Conservation (phyloP, 35 echinoderm and acorn worm genomes). For the Heliocidaris tuberculata region DNA sequence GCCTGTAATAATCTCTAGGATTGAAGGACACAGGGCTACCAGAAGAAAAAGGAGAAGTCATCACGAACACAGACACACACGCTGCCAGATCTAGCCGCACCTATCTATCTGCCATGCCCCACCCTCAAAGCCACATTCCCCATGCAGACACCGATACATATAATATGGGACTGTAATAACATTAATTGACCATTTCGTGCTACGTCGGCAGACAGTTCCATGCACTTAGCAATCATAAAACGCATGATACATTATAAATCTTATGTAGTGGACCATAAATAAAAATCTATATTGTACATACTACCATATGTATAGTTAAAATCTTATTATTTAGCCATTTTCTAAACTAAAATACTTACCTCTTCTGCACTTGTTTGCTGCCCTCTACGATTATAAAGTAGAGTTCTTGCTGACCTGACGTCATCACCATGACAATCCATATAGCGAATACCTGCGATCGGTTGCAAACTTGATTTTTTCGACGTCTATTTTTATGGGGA, state of each 20-base stretch:
- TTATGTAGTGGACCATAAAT: not conserved
- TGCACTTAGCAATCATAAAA: not conserved
- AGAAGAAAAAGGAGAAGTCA: too few relatives aligned
- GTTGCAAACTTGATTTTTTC: not conserved
- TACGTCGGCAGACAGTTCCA: not conserved
- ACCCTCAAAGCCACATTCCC: not conserved
- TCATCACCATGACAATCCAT: constrained; percentile 39
- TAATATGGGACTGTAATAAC: not conserved
- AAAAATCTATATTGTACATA: not conserved
- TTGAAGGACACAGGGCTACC: too few relatives aligned
- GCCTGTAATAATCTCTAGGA: too few relatives aligned
- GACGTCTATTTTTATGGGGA: not conserved
- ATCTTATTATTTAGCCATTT: not conserved
- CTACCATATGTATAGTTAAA: not conserved
- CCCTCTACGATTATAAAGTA: not conserved
- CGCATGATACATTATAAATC: not conserved
- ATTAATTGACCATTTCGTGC: not conserved
- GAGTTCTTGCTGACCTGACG: not conserved
- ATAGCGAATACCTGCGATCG: constrained; percentile 6
- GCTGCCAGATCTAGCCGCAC: too few relatives aligned
- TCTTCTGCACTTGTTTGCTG: not conserved
- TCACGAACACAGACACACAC: too few relatives aligned
- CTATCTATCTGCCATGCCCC: not conserved
- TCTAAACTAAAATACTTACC: not conserved
- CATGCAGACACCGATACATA: not conserved